Evolutionary conservation across 2,888 invertebrate genomes (phyloP).

Genomic region (Lithodes maja): DNA sequence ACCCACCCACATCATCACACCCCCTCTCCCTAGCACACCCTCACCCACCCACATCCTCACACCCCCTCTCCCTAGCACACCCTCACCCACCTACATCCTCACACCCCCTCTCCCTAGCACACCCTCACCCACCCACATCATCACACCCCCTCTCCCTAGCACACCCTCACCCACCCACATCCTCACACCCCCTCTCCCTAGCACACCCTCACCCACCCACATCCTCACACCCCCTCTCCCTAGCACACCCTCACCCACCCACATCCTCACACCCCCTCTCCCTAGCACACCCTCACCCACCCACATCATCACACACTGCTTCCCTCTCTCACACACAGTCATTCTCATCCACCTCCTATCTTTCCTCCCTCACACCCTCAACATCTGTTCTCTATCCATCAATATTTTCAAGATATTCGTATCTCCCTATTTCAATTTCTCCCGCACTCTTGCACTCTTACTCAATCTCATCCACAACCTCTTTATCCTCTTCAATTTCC

Average conservation of each 20-base stretch:
- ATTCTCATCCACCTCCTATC: background rate
- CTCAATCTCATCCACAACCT: background rate
- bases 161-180: no score
- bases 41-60: background rate
- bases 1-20: no score
- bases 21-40: slow-evolving; percentile 12
- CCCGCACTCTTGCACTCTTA: background rate
- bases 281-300: slow-evolving; percentile 9
- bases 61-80: no score
- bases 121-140: background rate
- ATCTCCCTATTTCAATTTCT: no score
- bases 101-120: no score
- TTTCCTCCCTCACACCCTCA: background rate
- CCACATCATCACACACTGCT: no score
- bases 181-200: background rate
- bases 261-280: background rate
- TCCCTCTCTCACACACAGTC: background rate
- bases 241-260: slow-evolving; percentile 18
- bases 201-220: background rate
- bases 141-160: background rate
- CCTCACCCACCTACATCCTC: background rate
- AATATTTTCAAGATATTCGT: no score
- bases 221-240: background rate
- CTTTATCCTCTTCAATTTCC: background rate
- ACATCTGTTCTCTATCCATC: no score